Conservation (phyloP, 2,797 vertebrate species). For the Spheniscus humboldti region DNA sequence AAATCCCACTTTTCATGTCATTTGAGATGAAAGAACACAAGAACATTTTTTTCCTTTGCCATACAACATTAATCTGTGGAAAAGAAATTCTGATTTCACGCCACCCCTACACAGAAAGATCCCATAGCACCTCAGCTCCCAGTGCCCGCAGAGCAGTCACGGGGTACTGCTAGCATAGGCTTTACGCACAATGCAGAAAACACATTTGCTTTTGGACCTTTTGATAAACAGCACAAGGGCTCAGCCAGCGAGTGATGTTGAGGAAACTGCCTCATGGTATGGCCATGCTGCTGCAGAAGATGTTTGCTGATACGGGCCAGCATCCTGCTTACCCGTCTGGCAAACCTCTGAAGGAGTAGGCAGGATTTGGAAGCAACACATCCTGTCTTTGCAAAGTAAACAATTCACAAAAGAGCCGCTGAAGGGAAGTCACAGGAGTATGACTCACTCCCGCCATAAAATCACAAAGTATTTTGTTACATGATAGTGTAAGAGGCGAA, state of each 20-base stretch:
- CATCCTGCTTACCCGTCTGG: not conserved
- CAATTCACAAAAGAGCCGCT: constrained; percentile 15
- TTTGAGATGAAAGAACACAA: not conserved
- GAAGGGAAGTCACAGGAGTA: not conserved
- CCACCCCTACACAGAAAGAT: not conserved
- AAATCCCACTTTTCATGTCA: not conserved
- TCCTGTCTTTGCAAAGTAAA: not conserved
- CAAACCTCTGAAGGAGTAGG: not conserved
- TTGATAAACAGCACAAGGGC: not conserved
- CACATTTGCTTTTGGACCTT: not conserved
- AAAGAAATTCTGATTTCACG: not conserved
- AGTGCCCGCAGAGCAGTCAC: not conserved
- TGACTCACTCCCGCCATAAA: not conserved
- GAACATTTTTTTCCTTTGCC: not conserved
- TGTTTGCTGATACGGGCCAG: not conserved
- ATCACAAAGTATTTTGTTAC: not conserved
- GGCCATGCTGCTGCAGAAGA: not conserved
- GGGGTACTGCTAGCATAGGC: not conserved
- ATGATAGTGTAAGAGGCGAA: not conserved
- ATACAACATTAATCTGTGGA: not conserved
- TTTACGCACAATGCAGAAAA: not conserved
- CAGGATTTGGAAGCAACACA: not conserved
- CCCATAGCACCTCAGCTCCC: not conserved
- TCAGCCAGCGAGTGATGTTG: not conserved
- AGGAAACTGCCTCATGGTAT: not conserved